These are phyloP conservation scores for Vanacampus margaritifer DNA, from an alignment of 2,113 vertebrate genomes.

Conservation along the genomic window DNA sequence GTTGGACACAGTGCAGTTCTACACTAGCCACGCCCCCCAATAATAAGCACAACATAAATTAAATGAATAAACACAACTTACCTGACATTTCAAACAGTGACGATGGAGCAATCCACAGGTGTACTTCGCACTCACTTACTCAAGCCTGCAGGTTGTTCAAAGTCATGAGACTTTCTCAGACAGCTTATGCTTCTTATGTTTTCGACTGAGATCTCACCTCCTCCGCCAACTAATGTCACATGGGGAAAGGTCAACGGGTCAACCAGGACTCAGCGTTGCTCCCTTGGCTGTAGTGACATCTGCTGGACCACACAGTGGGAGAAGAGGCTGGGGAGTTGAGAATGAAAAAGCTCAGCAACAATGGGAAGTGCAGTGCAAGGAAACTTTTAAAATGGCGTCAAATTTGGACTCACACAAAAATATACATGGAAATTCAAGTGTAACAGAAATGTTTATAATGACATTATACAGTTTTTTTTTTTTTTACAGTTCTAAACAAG, in stretches of 20 bases:
- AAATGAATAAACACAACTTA: not conserved
- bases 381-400: conserved; percentile 18
- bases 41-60: not conserved
- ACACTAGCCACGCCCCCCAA: not conserved
- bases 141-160: conserved; percentile 28
- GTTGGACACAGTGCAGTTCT: not conserved
- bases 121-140: not conserved
- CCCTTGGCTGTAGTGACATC: conserved; percentile 74
- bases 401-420: conserved; percentile 1
- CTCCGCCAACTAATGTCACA: conserved; percentile 24
- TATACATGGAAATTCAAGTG: conserved; percentile 43
- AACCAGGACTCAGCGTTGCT: conserved; percentile 40
- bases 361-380: conserved; percentile 45
- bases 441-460: conserved; percentile 71
- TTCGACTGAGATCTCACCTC: conserved; percentile 38
- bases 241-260: conserved; percentile 61
- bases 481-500: conserved; percentile 50
- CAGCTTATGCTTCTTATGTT: conserved; percentile 36
- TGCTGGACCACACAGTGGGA: conserved; percentile 64
- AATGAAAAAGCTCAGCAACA: conserved; percentile 7
- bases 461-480: conserved; percentile 58
- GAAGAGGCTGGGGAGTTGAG: not conserved
- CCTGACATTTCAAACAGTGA: not conserved
- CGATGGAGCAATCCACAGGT: not conserved
- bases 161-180: conserved; percentile 34